Evolutionary conservation across 1,140 invertebrate species (phyloP).

Genomic region (Diachasma alloeum): DNA sequence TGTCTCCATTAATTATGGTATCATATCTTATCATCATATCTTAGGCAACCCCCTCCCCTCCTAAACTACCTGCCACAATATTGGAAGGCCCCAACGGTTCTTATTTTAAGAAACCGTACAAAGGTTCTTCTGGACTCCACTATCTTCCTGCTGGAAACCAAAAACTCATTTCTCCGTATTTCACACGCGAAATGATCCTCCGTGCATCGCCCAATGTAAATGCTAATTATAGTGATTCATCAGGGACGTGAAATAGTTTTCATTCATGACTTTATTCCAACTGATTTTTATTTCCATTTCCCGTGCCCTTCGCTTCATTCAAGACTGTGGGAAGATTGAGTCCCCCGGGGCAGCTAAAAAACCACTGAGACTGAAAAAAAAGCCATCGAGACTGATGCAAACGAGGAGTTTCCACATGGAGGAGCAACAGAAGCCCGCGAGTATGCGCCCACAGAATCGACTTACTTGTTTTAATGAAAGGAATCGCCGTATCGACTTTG

Average conservation of each 20-base stretch:
- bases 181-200: not conserved
- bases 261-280: conserved; percentile 7
- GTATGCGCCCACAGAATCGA: not conserved
- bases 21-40: too few relatives aligned
- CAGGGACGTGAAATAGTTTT: conserved; percentile 11
- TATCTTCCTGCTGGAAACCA: too few relatives aligned
- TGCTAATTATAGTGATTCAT: conserved; percentile 19
- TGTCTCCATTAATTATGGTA: too few relatives aligned
- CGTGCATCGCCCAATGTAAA: not conserved
- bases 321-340: not conserved
- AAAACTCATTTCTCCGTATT: too few relatives aligned
- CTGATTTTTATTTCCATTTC: not conserved
- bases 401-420: conserved; percentile 10
- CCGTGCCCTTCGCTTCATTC: not conserved
- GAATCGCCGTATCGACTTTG: conserved; percentile 12
- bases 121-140: too few relatives aligned
- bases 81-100: too few relatives aligned
- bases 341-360: not conserved
- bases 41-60: too few relatives aligned
- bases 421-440: not conserved
- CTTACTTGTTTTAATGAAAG: conserved; percentile 21
- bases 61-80: too few relatives aligned
- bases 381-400: conserved; percentile 20
- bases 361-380: not conserved
- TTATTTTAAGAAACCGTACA: too few relatives aligned